Evolutionary conservation across 2,888 invertebrate species (phyloP), one percentile per base, ranked within the genome.

Genomic region (Leistus spinibarbis): DNA sequence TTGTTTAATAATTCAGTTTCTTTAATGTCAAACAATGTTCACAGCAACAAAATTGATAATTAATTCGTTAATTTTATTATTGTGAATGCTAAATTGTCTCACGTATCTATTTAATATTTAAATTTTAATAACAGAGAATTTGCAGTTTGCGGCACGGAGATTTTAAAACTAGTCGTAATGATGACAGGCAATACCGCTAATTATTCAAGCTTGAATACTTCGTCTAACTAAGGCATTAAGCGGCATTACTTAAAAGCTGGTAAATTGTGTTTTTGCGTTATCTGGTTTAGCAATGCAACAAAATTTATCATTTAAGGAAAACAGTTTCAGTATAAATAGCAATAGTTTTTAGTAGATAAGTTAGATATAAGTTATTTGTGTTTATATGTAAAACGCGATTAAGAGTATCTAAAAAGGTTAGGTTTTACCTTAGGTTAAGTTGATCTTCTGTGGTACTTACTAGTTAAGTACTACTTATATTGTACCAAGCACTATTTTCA

Each of bases 241-340:
- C 60, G 68, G 69, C 62, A 62, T 70, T 23, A 62, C 62, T n/a
- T 62, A 70, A 13, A 16, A 53, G 62, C 53, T 40, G 40, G 7
- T 40, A 40, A 23, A 68, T 54, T 56, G 57, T 57, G 57, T 68
- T 54, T 24, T 56, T 56, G 54, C 56, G 40, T 7, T 13, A 40
- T 10, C 7, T 40, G 40, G 40, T 40, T 40, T 7, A 56, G 23
- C 54, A 54, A 67, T 67, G 23, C 54, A 68, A 56, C 23, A 68
- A 19, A 27, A 54, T 68, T 23, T 24, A 40, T 40, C 40, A 40
- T 0, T 40, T 40, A 40, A 10, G 10, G 10, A 40, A 40, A 40
- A 10, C 13, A 40, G 7, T 40, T 40, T 40, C 3, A 13, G 1
- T 10, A 13, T 40, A 40, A 10, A 24, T 24, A 24, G 24, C 3